These are phyloP conservation scores for Pristionchus exspectatus DNA, from an alignment of 2,888 invertebrate genomes.

Conservation along the genomic window DNA sequence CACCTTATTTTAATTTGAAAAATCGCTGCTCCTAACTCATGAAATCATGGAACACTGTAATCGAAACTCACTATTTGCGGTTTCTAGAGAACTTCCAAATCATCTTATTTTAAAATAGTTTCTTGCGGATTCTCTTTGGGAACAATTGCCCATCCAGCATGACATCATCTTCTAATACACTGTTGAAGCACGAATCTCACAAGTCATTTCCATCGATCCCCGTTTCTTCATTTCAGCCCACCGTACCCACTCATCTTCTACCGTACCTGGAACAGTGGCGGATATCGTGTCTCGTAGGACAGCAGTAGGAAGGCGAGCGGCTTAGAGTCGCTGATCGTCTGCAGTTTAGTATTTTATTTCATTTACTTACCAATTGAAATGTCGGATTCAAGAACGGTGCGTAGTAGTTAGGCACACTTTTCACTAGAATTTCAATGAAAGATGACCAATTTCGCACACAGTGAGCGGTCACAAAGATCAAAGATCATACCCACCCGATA, in stretches of 20 bases:
- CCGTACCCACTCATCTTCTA: neutral
- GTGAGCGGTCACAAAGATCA: neutral
- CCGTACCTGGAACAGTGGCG: conserved; percentile 66
- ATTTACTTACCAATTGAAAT: neutral
- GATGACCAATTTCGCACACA: neutral
- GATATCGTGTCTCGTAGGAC: conserved; percentile 66
- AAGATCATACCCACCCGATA: conserved; percentile 60
- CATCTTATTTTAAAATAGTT: no score
- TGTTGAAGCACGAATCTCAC: no score
- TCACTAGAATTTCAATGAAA: neutral
- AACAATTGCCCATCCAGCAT: no score
- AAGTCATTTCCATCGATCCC: neutral
- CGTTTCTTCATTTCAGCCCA: neutral
- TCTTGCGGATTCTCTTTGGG: no score
- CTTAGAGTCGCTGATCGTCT: conserved; percentile 68
- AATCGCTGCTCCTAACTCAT: no score
- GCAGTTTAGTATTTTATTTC: neutral
- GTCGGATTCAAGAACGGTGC: neutral
- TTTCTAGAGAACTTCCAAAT: no score
- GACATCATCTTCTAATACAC: no score
- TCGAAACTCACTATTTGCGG: no score
- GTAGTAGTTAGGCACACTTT: neutral
- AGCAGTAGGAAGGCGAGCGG: conserved; percentile 67
- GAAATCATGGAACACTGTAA: no score
- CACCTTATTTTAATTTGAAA: no score